A percentile compares a stretch with the other conserved stretches of the same genome.
These are phyloP conservation scores for Darevskia mixta DNA, from an alignment of 2,797 vertebrate species.

Conservation along the genomic window DNA sequence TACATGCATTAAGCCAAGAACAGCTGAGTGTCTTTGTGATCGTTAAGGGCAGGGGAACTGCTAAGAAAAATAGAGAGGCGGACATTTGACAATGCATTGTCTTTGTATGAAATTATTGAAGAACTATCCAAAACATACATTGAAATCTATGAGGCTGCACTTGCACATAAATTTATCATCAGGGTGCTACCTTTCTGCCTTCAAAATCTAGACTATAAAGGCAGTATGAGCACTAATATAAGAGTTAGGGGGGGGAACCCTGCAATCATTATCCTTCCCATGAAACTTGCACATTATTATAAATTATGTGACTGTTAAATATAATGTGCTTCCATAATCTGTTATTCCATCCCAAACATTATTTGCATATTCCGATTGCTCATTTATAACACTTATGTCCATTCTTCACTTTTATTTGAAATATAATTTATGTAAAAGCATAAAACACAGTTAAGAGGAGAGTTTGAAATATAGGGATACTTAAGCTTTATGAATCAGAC, in stretches of 20 bases:
- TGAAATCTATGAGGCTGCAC: slow-evolving; percentile 1
- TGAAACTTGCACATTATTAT: slow-evolving; percentile 53
- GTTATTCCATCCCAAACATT: slow-evolving; percentile 56
- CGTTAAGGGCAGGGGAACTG: no score
- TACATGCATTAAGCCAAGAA: no score
- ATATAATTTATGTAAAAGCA: slow-evolving; percentile 61
- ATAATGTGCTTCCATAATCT: slow-evolving; percentile 47
- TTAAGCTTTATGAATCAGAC: slow-evolving; percentile 54
- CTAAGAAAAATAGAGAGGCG: not conserved
- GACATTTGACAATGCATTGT: not conserved
- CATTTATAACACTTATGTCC: slow-evolving; percentile 60
- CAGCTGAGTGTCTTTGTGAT: no score
- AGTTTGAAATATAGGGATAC: slow-evolving; percentile 60
- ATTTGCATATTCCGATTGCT: slow-evolving; percentile 67
- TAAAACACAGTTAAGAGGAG: slow-evolving; percentile 58
- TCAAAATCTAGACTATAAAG: slow-evolving; percentile 43
- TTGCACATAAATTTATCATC: not conserved
- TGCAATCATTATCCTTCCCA: slow-evolving; percentile 42
- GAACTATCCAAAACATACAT: not conserved
- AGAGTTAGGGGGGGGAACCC: slow-evolving; percentile 30
- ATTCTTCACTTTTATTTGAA: slow-evolving; percentile 70
- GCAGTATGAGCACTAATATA: not conserved
- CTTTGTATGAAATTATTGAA: not conserved
- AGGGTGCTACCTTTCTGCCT: slow-evolving; percentile 7
- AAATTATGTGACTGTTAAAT: slow-evolving; percentile 64